These are phyloP conservation scores for Melanostoma scalare DNA, from an alignment of 2,888 invertebrate species.

Conservation along the genomic window DNA sequence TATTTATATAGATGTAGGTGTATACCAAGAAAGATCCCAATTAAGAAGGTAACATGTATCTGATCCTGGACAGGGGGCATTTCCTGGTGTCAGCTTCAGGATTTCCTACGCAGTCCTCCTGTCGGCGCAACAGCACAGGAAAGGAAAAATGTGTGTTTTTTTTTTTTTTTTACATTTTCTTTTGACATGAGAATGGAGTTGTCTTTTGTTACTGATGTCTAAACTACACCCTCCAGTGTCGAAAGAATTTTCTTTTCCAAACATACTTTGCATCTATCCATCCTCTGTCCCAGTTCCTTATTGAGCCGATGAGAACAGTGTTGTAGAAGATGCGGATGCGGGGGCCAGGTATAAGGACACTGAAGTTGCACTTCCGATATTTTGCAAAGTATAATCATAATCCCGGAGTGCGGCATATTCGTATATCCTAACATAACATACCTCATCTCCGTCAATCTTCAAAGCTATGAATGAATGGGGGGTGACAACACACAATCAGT, in stretches of 20 bases:
- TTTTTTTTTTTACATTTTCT: background rate
- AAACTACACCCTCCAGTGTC: background rate
- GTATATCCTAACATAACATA: conserved; percentile 62
- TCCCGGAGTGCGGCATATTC: conserved; percentile 36
- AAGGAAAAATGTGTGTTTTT: background rate
- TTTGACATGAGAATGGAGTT: background rate
- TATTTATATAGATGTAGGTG: no score
- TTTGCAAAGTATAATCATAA: conserved; percentile 48
- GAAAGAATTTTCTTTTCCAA: conserved; percentile 1
- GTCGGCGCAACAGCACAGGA: background rate
- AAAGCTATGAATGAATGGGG: background rate
- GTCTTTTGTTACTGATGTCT: background rate
- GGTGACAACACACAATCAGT: background rate
- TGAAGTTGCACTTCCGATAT: conserved; percentile 42
- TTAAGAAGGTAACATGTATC: conserved; percentile 68
- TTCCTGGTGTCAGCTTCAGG: conserved; percentile 68
- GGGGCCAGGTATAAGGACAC: conserved; percentile 20
- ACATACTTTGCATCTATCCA: conserved; percentile 13
- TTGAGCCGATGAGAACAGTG: background rate
- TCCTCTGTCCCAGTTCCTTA: no score
- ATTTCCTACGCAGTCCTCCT: conserved; percentile 39
- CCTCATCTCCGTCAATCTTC: conserved; percentile 2
- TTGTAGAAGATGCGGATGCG: conserved; percentile 4
- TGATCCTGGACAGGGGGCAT: conserved; percentile 56
- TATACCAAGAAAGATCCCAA: conserved; percentile 64